These are phyloP conservation scores for Pavo muticus DNA, from an alignment of 2,113 vertebrate genomes.

Conservation along the genomic window DNA sequence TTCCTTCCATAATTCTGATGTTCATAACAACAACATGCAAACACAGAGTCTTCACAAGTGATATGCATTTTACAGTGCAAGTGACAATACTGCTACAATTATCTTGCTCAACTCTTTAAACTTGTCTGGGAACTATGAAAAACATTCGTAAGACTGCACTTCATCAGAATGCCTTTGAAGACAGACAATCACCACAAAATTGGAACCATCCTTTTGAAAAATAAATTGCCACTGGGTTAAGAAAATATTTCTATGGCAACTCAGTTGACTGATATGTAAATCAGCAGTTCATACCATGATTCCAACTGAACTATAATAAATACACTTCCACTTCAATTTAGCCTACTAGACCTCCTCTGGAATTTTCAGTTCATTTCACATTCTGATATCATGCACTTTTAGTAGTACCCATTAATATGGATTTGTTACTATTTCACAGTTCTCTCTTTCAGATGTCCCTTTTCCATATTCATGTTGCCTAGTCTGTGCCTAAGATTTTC, in stretches of 20 bases:
- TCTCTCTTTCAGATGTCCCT: constrained; percentile 1
- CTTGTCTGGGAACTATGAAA: not conserved
- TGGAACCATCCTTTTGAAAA: not conserved
- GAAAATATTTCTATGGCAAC: not conserved
- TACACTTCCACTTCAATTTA: not conserved
- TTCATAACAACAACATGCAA: not conserved
- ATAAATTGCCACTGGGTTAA: not conserved
- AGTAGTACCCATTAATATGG: not conserved
- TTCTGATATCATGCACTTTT: not conserved
- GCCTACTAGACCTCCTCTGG: not conserved
- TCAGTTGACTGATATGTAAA: not conserved
- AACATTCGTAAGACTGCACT: not conserved
- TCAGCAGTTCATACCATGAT: not conserved
- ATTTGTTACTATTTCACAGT: not conserved
- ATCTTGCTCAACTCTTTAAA: not conserved
- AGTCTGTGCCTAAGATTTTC: not conserved
- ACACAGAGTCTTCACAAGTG: not conserved
- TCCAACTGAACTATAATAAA: not conserved
- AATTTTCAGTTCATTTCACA: not conserved
- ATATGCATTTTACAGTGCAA: not conserved
- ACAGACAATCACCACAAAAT: not conserved
- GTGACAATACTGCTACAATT: not conserved
- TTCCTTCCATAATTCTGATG: not conserved
- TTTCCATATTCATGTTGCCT: constrained; percentile 4
- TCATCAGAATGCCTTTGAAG: not conserved